Conservation (phyloP, 1,140 invertebrate genomes). For the Marisa cornuarietis region DNA sequence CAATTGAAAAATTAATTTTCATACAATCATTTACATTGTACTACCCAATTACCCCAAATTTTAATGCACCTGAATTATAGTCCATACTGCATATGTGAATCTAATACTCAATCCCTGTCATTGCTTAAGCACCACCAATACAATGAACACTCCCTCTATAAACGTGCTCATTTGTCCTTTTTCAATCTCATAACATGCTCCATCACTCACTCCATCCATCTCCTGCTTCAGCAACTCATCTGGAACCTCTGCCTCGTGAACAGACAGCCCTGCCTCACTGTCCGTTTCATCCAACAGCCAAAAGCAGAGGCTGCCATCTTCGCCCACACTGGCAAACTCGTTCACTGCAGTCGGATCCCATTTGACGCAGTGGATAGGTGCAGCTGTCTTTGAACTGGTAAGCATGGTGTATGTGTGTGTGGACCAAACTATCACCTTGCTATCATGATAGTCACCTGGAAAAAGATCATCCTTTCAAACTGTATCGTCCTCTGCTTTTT, state of each 20-base stretch:
- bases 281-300: constrained; percentile 64
- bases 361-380: constrained; percentile 54
- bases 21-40: too few relatives aligned
- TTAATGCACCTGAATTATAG: too few relatives aligned
- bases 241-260: constrained; percentile 62
- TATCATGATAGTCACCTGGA: constrained; percentile 60
- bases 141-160: too few relatives aligned
- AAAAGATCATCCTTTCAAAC: constrained; percentile 6
- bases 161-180: too few relatives aligned
- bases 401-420: constrained; percentile 53
- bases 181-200: too few relatives aligned
- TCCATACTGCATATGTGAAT: too few relatives aligned
- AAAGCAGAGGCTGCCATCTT: constrained; percentile 55
- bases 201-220: neutral
- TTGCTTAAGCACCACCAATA: too few relatives aligned
- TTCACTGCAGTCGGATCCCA: constrained; percentile 64
- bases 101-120: too few relatives aligned
- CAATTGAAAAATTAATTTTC: too few relatives aligned
- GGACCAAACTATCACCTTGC: constrained; percentile 59
- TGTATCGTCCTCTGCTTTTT: neutral
- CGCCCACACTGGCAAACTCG: constrained; percentile 62
- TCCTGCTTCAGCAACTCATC: constrained; percentile 47
- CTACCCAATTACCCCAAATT: too few relatives aligned
- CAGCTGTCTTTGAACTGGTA: constrained; percentile 46
- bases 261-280: constrained; percentile 50